Conservation (phyloP, 2,888 invertebrate genomes). For the Pegoplata infirma region DNA sequence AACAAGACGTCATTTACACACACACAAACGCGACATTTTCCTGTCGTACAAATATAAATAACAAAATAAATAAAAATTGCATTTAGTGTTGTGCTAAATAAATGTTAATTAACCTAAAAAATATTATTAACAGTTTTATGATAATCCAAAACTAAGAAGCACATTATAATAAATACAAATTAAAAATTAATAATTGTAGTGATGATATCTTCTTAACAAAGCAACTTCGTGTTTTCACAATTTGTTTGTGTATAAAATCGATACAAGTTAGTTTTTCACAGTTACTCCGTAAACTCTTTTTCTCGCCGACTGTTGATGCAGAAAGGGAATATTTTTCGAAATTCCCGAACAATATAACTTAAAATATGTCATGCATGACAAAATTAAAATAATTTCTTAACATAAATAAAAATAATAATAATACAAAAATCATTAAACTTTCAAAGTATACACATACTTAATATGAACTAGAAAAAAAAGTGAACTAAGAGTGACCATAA, state of each 20-base stretch:
- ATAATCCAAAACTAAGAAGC: neutral
- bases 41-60: slow-evolving; percentile 36
- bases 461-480: neutral
- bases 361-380: too few relatives aligned
- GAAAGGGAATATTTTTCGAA: neutral
- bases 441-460: too few relatives aligned
- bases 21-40: slow-evolving; percentile 20
- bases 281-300: neutral
- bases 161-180: neutral
- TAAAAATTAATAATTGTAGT: neutral
- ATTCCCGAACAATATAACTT: neutral
- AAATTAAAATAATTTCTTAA: neutral
- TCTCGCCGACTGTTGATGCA: slow-evolving; percentile 16
- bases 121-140: neutral
- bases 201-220: neutral
- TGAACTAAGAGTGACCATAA: neutral
- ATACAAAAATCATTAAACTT: neutral
- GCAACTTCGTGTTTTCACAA: neutral
- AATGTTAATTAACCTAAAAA: neutral
- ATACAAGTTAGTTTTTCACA: neutral
- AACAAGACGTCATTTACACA: slow-evolving; percentile 42
- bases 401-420: neutral
- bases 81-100: slow-evolving; percentile 47
- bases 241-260: slow-evolving; percentile 5
- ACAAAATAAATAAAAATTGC: slow-evolving; percentile 14